Base-by-base conservation (phyloP, 2,888 invertebrate species). In the Rhodophaea formosa region DNA sequence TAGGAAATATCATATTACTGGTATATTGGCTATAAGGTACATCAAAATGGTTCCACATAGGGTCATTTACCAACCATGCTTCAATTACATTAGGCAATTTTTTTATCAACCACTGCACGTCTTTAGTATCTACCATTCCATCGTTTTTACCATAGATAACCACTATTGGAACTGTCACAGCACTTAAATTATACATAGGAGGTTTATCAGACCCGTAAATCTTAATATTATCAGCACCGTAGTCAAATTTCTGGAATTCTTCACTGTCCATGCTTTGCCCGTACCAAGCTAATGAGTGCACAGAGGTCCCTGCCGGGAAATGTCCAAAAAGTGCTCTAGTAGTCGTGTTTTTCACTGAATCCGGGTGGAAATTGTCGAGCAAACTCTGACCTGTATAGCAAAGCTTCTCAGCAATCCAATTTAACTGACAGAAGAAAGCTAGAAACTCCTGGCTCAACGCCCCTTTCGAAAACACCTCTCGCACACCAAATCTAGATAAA, bases 91-190 rank as follows among this genome's bases (percentile, higher is more conserved):
- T 92, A 0, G 93, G 93, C 23, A 96, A 75, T 57, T 88, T 78
- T 0, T 75, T 70, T 23, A 91, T 77, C 60, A 94, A 70, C 70
- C 92, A 91, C 42, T 88, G 69, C 0, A 94, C 92, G 54, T 95
- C 94, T 70, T 84, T 79, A 0, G 86, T 77, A 92, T 93, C 69
- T 92, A 86, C 93, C 88, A 94, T 75, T 93, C 95, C 69, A 92
- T 94, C 87, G 45, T 82, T 83, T 8, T 63, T 67, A 0, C 88
- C 88, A 56, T 85, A 85, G 30, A 88, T 67, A 6, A 75, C 64
- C 2, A 88, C 66, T 1, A 80, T 64, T 2, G 88, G 88, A 0
- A 72, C 69, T 0, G 69, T 73, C 12, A 78, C 75, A 1, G 82
- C 80, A 60, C 66, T 78, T 0, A 84, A 61, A 51, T 83, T 82